A percentile compares a stretch with the other conserved stretches of the same genome.
These are phyloP conservation scores for Calliopum simillimum DNA, from an alignment of 2,888 invertebrate genomes.

Conservation along the genomic window DNA sequence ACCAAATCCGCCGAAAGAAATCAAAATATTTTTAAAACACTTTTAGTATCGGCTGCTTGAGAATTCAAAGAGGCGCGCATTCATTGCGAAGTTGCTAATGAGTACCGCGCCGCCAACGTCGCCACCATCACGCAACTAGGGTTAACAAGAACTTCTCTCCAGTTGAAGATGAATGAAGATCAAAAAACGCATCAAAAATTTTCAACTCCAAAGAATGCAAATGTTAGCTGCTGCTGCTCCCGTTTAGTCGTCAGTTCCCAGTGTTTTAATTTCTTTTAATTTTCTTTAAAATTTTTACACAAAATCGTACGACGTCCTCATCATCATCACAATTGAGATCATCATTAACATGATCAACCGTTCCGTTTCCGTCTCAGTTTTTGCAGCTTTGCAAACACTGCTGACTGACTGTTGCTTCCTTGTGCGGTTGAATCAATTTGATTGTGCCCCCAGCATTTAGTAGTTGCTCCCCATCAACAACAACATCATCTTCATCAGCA, in stretches of 20 bases:
- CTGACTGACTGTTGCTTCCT: no score
- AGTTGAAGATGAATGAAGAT: background rate
- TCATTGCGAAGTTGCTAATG: slow-evolving; percentile 28
- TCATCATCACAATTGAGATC: no score
- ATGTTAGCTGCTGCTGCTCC: background rate
- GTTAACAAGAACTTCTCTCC: slow-evolving; percentile 20
- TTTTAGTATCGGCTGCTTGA: background rate
- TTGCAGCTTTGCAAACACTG: no score
- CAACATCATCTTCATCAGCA: no score
- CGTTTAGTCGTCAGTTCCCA: background rate
- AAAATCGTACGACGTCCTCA: no score
- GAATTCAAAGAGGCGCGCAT: no score
- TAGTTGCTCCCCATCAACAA: no score
- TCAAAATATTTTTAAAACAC: slow-evolving; percentile 20
- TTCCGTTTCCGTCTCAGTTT: slow-evolving; percentile 17
- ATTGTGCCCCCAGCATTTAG: no score
- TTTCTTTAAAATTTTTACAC: no score
- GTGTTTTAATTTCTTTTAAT: no score
- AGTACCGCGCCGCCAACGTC: slow-evolving; percentile 30
- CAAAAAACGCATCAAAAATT: background rate
- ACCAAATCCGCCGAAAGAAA: slow-evolving; percentile 8
- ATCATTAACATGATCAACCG: slow-evolving; percentile 2
- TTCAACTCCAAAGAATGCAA: background rate
- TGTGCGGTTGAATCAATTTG: no score
- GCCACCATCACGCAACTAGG: background rate